Conservation (phyloP, 2,113 vertebrate species). For the Chaetodon trifascialis region DNA sequence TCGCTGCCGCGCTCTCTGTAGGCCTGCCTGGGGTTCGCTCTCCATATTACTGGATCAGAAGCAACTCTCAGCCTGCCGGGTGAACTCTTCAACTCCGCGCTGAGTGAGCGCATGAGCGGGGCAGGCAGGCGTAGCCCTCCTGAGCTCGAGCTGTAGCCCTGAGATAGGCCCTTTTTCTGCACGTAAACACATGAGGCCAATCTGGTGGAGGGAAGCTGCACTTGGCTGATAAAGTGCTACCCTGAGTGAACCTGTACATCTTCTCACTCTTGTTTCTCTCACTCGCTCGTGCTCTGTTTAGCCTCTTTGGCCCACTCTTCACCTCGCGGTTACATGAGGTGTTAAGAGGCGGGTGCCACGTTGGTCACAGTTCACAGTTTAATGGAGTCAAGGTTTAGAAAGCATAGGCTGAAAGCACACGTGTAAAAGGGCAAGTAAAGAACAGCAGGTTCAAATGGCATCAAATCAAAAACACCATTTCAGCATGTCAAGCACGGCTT, state of each 20-base stretch:
- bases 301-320: constrained; percentile 26
- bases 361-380: constrained; percentile 52
- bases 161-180: constrained; percentile 54
- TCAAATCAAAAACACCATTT: neutral
- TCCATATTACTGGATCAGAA: constrained; percentile 62
- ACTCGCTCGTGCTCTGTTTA: neutral
- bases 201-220: constrained; percentile 64
- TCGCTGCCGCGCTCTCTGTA: constrained; percentile 45
- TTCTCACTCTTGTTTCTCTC: constrained; percentile 35
- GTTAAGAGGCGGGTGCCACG: constrained; percentile 30
- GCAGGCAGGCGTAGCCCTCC: constrained; percentile 48
- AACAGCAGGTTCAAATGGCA: constrained; percentile 1
- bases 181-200: constrained; percentile 64
- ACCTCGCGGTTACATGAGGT: constrained; percentile 9
- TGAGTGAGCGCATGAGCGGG: constrained; percentile 36
- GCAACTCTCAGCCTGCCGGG: constrained; percentile 59
- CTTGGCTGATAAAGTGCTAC: constrained; percentile 74
- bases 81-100: constrained; percentile 81
- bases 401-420: neutral
- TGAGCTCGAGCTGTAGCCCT: constrained; percentile 60
- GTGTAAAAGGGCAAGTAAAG: neutral
- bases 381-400: constrained; percentile 26
- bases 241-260: constrained; percentile 57
- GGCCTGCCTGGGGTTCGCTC: constrained; percentile 62
- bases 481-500: neutral